Conservation (phyloP, 2,113 vertebrate genomes). For the Fulica atra region DNA sequence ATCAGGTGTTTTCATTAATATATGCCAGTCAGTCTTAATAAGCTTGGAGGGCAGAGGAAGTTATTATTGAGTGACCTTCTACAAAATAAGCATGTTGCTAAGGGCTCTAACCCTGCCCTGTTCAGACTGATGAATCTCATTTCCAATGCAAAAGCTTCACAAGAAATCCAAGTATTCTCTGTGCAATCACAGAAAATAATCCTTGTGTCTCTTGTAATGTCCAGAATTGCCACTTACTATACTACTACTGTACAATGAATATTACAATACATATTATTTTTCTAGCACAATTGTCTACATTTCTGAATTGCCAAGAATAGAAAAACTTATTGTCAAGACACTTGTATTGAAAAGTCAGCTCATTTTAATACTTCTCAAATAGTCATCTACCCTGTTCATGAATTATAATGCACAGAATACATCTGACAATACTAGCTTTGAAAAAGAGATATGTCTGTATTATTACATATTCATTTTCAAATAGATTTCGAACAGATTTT, state of each 20-base stretch:
- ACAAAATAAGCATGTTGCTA: constrained; percentile 89
- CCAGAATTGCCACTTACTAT: constrained; percentile 87
- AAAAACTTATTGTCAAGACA: constrained; percentile 87
- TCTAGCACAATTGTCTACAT: constrained; percentile 84
- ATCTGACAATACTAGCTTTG: constrained; percentile 81
- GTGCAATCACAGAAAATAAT: constrained; percentile 91
- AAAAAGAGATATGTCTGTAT: constrained; percentile 83
- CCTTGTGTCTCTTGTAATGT: constrained; percentile 87
- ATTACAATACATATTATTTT: constrained; percentile 88
- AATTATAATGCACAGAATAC: constrained; percentile 88
- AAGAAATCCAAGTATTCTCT: constrained; percentile 91
- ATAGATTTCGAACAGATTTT: constrained; percentile 87
- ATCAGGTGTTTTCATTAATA: constrained; percentile 92
- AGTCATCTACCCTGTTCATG: constrained; percentile 85
- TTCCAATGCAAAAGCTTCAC: constrained; percentile 86
- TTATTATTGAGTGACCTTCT: constrained; percentile 93
- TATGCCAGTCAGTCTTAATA: constrained; percentile 92
- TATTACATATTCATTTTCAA: constrained; percentile 87
- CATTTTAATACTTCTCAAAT: constrained; percentile 91
- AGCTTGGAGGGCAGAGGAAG: constrained; percentile 86
- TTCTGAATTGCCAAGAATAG: constrained; percentile 83
- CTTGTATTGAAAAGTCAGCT: constrained; percentile 88
- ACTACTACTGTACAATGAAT: constrained; percentile 85
- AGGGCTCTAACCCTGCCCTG: constrained; percentile 82
- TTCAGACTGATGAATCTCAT: constrained; percentile 85